phyloP scores from a whole-genome alignment of 2,888 invertebrate genomes.

The Teleogryllus oceanicus region DNA sequence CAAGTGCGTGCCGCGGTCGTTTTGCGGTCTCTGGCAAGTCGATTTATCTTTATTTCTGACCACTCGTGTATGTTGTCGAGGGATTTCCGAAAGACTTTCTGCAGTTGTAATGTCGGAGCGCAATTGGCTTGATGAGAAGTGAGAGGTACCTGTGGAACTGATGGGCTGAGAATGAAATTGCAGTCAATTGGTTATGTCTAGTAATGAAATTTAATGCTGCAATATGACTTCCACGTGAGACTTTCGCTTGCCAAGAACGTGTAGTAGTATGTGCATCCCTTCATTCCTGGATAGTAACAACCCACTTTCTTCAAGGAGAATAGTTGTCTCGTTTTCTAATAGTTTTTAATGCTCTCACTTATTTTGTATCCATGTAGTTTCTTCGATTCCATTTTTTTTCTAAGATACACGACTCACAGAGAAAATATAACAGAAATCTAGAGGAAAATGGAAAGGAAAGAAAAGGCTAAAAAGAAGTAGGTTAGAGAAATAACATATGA shows the following conservation, averaged over 20 bases:
- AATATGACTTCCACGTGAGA: not conserved
- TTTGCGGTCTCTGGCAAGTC: not conserved
- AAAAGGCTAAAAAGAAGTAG: too few species aligned
- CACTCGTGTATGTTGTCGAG: not conserved
- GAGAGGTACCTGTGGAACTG: not conserved
- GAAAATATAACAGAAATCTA: too few species aligned
- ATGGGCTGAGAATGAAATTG: not conserved
- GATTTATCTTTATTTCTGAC: not conserved
- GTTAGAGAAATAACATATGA: too few species aligned
- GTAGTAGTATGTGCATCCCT: too few species aligned
- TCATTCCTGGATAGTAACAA: too few species aligned
- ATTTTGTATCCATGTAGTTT: too few species aligned
- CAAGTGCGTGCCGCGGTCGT: not conserved
- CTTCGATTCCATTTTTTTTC: too few species aligned
- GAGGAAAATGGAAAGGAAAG: too few species aligned
- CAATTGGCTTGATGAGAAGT: not conserved
- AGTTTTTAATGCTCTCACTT: too few species aligned
- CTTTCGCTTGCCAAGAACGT: not conserved
- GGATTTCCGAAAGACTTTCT: not conserved
- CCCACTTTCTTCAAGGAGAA: too few species aligned
- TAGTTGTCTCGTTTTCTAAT: too few species aligned
- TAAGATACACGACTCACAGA: too few species aligned
- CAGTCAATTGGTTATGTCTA: not conserved
- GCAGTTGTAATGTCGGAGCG: not conserved
- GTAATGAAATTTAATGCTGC: slow-evolving; percentile 9